Percentiles rank a stretch among this genome's conserved stretches.
Evolutionary conservation across 2,888 invertebrate genomes (phyloP).

Genomic region (Acleris literana): DNA sequence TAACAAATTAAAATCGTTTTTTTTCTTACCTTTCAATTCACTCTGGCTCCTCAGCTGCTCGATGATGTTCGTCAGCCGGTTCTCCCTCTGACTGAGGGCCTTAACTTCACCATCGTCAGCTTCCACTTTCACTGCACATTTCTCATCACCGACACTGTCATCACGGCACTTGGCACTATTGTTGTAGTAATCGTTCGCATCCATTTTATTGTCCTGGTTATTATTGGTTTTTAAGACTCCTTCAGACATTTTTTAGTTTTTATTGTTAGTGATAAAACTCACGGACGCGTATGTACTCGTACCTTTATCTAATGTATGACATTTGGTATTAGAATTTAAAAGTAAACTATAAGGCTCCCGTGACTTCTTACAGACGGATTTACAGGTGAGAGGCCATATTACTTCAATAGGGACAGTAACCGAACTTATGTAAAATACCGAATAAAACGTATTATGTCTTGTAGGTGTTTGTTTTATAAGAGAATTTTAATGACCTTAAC

Average conservation of each 20-base stretch:
- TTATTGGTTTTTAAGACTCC: constrained; percentile 39
- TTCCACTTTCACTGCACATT: constrained; percentile 39
- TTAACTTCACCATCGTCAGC: constrained; percentile 54
- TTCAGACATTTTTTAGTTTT: constrained; percentile 41
- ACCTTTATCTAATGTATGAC: no score
- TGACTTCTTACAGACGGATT: no score
- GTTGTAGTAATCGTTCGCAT: constrained; percentile 32
- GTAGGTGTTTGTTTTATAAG: no score
- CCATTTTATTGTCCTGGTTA: constrained; percentile 41
- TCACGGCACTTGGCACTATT: constrained; percentile 44
- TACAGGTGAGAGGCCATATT: no score
- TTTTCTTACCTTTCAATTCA: constrained; percentile 67
- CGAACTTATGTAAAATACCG: no score
- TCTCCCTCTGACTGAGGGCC: constrained; percentile 63
- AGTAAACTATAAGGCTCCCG: no score
- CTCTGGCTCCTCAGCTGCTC: constrained; percentile 76
- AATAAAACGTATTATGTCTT: no score
- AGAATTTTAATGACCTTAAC: no score
- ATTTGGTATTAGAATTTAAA: no score
- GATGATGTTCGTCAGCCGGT: constrained; percentile 75
- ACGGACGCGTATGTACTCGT: no score
- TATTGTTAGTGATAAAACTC: neutral
- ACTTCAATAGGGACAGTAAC: no score
- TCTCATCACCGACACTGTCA: constrained; percentile 39
- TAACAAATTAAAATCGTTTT: neutral